Evolutionary conservation across 2,113 vertebrate genomes (phyloP).

Genomic region (Aptenodytes patagonicus): DNA sequence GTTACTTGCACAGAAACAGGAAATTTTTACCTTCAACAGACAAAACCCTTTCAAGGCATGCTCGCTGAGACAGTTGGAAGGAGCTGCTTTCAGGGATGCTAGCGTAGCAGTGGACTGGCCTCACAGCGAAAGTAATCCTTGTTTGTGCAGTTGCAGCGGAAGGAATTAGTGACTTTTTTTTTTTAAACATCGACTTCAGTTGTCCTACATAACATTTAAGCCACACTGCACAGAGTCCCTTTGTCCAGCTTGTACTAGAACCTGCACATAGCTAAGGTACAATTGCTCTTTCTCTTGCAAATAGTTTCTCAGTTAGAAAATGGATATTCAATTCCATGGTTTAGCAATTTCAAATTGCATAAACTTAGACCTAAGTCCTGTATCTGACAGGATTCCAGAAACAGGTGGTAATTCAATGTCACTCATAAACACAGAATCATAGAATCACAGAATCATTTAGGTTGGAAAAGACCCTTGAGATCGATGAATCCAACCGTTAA

Average conservation of each 20-base stretch:
- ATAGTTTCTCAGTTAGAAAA: neutral
- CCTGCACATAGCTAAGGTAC: accelerated
- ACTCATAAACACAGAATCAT: neutral
- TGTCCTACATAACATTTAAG: neutral
- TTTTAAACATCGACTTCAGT: neutral
- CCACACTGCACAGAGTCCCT: neutral
- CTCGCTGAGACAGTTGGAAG: neutral
- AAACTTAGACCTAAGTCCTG: accelerated
- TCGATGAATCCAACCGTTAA: accelerated
- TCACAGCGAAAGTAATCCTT: neutral
- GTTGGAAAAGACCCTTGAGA: neutral
- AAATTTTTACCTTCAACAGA: neutral
- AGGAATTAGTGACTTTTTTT: neutral
- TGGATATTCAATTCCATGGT: neutral
- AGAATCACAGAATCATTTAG: neutral
- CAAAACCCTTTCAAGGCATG: neutral
- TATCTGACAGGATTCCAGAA: neutral
- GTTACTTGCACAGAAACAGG: neutral
- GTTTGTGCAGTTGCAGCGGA: neutral
- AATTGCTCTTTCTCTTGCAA: neutral
- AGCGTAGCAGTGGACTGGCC: neutral
- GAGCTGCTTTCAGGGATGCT: neutral
- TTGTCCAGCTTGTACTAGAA: neutral
- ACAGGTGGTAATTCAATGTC: no score
- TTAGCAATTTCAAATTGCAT: neutral